Evolutionary conservation across 1,140 invertebrate genomes (phyloP), one percentile per base, ranked within the genome.

Genomic region (Melitaea cinxia): DNA sequence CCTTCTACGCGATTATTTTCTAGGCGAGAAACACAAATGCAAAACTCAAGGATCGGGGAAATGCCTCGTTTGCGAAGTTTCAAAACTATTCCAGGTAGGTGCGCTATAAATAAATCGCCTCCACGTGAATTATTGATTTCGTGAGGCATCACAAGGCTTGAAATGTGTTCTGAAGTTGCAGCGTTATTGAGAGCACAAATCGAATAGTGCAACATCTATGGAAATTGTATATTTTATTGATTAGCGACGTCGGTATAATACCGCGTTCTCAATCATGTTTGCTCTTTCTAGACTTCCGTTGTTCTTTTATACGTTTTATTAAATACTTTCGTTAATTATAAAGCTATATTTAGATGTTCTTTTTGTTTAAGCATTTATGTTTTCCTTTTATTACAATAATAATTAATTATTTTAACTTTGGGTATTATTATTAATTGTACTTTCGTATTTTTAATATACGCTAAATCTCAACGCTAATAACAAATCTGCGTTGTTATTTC

Each of bases 61-160:
- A 73, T 99, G 98, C 92, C 92, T 99, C 57, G 97, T 98, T 24
- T 99, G 98, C 92, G 97, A 99, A 92, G 95, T 99, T 73, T 95
- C 95, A 1, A 94, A 95, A 68, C 90, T 96, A 24, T 97, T 96
- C 89, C 95, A 96, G 91, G 87, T 89, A 83, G 73, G 6, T 19
- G 39, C 39, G 58, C 65, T 73, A 71, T 67, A 76, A 72, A 73
- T 78, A 78, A 49, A 70, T 63, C 47, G n/a, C 49, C 62, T 33
- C 45, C 49, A 60, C 49, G 35, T 61, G 58, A 57, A 68, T 53
- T 72, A 73, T 77, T 70, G 68, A 68, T 75, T 72, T 65, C 65
- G 62, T 49, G 59, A 54, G 59, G 42, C 52, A 61, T 53, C 45
- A 60, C 63, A 62, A 58, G 55, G 58, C 39, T 35, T 61, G 33